These are phyloP conservation scores for Xenops minutus DNA, from an alignment of 2,797 vertebrate species.

Conservation along the genomic window DNA sequence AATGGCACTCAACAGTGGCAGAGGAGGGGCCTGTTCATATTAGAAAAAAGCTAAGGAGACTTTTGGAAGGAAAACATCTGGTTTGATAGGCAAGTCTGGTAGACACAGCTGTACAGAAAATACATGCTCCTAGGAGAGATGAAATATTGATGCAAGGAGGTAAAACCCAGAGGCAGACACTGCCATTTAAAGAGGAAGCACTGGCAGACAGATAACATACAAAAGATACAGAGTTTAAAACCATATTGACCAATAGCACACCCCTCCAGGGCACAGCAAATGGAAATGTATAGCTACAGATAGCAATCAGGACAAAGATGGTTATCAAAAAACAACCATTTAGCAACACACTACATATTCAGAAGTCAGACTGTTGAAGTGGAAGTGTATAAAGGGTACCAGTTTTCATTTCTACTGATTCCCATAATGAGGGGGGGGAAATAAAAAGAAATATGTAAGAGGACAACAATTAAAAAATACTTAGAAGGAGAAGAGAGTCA, in stretches of 20 bases:
- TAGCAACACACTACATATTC: background rate
- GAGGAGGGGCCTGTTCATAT: background rate
- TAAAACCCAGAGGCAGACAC: background rate
- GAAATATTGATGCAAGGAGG: background rate
- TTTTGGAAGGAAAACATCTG: background rate
- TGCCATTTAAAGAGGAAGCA: background rate
- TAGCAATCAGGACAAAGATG: background rate
- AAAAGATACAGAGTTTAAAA: background rate
- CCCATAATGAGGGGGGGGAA: fast-evolving
- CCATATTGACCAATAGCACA: background rate
- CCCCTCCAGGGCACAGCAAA: background rate
- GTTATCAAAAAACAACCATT: background rate
- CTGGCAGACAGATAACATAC: background rate
- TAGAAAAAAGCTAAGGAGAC: background rate
- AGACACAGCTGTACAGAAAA: background rate
- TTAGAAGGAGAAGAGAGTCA: background rate
- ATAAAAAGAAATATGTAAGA: background rate
- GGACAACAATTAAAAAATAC: background rate
- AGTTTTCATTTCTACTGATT: background rate
- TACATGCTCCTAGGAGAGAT: background rate
- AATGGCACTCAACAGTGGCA: background rate
- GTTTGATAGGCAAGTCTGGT: background rate
- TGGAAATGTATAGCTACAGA: background rate
- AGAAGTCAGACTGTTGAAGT: background rate
- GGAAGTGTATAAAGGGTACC: background rate